Conservation (phyloP, 1,140 invertebrate genomes). For the Drosophila biarmipes region DNA sequence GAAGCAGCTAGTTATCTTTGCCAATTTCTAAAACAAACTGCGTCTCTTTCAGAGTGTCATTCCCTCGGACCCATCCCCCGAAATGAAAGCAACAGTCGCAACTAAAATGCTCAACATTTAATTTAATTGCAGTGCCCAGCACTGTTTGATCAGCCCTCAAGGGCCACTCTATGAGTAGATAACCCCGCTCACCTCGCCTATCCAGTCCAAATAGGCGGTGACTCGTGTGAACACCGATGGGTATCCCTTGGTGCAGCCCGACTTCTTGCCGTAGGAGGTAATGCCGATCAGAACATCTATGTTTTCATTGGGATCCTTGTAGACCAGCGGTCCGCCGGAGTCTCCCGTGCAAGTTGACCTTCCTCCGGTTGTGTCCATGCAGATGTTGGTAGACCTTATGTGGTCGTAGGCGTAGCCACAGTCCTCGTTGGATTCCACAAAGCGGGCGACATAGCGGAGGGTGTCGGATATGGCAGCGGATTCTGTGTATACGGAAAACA, state of each 20-base stretch:
- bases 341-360: slow-evolving; percentile 70
- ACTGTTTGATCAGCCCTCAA: slow-evolving; percentile 13
- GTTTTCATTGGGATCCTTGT: slow-evolving; percentile 33
- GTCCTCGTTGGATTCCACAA: slow-evolving; percentile 59
- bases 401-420: slow-evolving; percentile 44
- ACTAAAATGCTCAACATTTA: slow-evolving; percentile 49
- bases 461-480: slow-evolving; percentile 29
- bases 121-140: slow-evolving; percentile 42
- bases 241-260: slow-evolving; percentile 84
- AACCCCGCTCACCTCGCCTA: slow-evolving; percentile 48
- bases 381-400: slow-evolving; percentile 59
- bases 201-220: slow-evolving; percentile 78
- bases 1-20: slow-evolving; percentile 4
- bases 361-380: slow-evolving; percentile 63
- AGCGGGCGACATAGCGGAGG: slow-evolving; percentile 48
- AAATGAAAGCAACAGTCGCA: background rate
- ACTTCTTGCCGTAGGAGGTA: slow-evolving; percentile 85
- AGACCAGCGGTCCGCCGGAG: slow-evolving; percentile 68
- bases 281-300: slow-evolving; percentile 80
- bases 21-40: background rate
- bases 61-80: background rate
- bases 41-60: background rate
- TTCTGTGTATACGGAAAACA: slow-evolving; percentile 2
- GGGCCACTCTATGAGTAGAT: slow-evolving; percentile 40
- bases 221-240: slow-evolving; percentile 82